phyloP scores from a whole-genome alignment of 2,888 invertebrate species.

The Volucella bombylans region DNA sequence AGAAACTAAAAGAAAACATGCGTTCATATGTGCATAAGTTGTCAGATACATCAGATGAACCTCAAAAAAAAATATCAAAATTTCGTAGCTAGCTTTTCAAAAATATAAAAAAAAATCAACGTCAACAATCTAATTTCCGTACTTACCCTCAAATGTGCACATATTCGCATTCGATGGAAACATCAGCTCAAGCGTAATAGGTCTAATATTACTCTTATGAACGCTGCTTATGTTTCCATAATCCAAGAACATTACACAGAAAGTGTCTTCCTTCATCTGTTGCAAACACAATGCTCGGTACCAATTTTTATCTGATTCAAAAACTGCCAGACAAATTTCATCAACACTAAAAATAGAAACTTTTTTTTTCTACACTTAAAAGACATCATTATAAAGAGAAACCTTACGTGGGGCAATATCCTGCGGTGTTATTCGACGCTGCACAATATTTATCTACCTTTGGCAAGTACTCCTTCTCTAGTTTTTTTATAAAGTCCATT shows the following conservation, averaged over 20 bases:
- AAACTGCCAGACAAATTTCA: conserved; percentile 76
- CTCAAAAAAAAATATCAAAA: no score
- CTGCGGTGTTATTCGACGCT: conserved; percentile 43
- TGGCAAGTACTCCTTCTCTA: conserved; percentile 62
- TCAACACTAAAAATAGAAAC: conserved; percentile 62
- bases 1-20: no score
- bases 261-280: conserved; percentile 65
- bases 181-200: conserved; percentile 74
- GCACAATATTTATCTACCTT: conserved; percentile 72
- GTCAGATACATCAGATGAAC: no score
- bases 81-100: no score
- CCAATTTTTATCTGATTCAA: conserved; percentile 76
- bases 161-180: conserved; percentile 76
- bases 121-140: background rate
- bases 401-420: conserved; percentile 75
- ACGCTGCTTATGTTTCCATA: conserved; percentile 75
- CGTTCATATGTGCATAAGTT: no score
- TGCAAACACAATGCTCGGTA: conserved; percentile 76
- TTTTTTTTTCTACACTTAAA: conserved; percentile 1
- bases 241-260: conserved; percentile 75
- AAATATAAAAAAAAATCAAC: no score
- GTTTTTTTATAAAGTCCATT: conserved; percentile 62
- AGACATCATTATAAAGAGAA: background rate
- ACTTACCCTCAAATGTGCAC: conserved; percentile 75
- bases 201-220: conserved; percentile 74